A percentile compares a stretch with the other conserved stretches of the same genome.
These are phyloP conservation scores for Macrostomum lignano DNA, from an alignment of 1,140 invertebrate species.

Conservation along the genomic window DNA sequence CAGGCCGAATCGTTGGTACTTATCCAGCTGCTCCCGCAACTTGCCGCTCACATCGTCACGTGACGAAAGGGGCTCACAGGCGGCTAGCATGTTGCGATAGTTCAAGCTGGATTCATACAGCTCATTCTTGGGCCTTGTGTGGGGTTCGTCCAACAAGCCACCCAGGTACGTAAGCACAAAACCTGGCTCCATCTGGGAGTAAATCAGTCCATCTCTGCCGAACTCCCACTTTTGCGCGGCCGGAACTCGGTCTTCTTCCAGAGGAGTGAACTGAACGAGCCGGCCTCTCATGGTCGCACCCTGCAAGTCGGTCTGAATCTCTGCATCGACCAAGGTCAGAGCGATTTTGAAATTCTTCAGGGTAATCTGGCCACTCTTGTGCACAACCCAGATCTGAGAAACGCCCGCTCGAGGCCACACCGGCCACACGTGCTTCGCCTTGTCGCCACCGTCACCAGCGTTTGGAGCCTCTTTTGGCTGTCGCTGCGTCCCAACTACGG, in stretches of 20 bases:
- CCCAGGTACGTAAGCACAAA: background rate
- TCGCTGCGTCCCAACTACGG: too few relatives aligned
- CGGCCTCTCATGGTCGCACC: background rate
- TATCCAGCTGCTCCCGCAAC: background rate
- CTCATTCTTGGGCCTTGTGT: background rate
- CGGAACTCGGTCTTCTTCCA: background rate
- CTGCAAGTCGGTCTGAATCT: background rate
- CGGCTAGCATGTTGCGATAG: background rate
- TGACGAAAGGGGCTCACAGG: background rate
- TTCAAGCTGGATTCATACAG: background rate
- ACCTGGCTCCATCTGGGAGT: background rate
- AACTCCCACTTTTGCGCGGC: background rate
- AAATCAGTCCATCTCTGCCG: background rate
- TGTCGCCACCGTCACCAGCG: too few relatives aligned
- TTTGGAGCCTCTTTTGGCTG: too few relatives aligned
- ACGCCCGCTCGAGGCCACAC: background rate
- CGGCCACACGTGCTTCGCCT: too few relatives aligned
- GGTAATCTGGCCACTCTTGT: background rate
- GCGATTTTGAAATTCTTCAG: background rate
- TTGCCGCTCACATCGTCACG: background rate
- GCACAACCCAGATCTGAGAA: background rate
- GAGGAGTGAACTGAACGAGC: background rate
- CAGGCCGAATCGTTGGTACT: conserved; percentile 1
- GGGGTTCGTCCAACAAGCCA: background rate
- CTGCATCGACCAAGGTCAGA: background rate